Percentiles rank a stretch among this genome's conserved stretches.
These are phyloP conservation scores for Apocheima hispidaria DNA, from an alignment of 2,888 invertebrate species.

Conservation along the genomic window DNA sequence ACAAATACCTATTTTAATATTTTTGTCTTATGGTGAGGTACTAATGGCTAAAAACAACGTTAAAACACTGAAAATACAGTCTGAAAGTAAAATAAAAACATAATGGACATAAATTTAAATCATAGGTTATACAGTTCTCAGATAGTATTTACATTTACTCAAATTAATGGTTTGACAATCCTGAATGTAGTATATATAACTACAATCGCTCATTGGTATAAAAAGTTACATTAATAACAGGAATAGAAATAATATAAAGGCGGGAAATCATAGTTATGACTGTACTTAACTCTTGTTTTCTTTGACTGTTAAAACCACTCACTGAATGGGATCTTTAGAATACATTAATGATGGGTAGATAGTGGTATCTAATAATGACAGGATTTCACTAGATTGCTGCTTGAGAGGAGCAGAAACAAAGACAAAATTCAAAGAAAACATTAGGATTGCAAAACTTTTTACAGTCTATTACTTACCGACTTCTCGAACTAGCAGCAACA, in stretches of 20 bases:
- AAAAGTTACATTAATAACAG: not conserved
- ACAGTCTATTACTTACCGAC: slow-evolving; percentile 40
- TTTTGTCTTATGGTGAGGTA: not conserved
- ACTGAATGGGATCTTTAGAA: not conserved
- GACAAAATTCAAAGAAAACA: slow-evolving; percentile 6
- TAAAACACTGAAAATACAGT: not conserved
- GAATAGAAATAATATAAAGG: not conserved
- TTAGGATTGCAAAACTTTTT: slow-evolving; percentile 20
- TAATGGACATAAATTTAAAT: not conserved
- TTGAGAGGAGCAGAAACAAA: not conserved
- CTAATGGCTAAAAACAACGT: not conserved
- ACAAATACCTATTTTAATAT: not conserved
- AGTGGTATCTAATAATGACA: not conserved
- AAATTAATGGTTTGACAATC: not conserved
- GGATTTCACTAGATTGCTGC: not conserved
- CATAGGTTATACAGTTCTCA: not conserved
- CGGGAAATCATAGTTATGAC: slow-evolving; percentile 7
- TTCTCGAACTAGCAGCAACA: slow-evolving; percentile 28
- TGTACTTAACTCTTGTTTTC: not conserved
- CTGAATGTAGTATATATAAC: not conserved
- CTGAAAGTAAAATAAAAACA: not conserved
- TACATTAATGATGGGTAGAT: not conserved
- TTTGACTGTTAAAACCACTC: not conserved
- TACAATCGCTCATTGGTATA: not conserved
- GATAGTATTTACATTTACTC: not conserved